A percentile compares a stretch with the other conserved stretches of the same genome.
These are phyloP conservation scores for Mus spicilegus DNA, from an alignment of 2,113 vertebrate species.

Conservation along the genomic window DNA sequence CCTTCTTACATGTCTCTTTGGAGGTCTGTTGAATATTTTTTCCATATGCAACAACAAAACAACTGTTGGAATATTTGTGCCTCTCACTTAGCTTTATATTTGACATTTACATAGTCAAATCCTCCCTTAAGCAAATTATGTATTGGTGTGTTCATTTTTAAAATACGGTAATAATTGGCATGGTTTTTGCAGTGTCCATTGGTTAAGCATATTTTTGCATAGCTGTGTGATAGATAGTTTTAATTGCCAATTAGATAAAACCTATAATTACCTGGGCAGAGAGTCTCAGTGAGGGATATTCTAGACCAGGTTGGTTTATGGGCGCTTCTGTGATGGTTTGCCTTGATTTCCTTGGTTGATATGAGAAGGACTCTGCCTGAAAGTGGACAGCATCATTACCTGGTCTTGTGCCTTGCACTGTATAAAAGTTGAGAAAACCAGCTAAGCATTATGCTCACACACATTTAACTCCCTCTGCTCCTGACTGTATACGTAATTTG, in stretches of 20 bases:
- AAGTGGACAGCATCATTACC: neutral
- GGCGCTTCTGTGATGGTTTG: neutral
- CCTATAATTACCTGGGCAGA: neutral
- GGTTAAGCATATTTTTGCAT: neutral
- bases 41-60: neutral
- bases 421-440: neutral
- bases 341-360: neutral
- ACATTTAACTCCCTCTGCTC: neutral
- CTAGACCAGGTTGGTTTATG: neutral
- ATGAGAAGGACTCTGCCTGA: neutral
- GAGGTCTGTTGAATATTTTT: neutral
- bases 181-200: neutral
- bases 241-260: neutral
- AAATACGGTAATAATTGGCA: constrained; percentile 5
- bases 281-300: neutral
- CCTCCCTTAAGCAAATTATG: neutral
- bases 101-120: constrained; percentile 5
- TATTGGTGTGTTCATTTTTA: neutral
- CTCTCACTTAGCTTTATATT: neutral
- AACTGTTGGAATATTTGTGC: neutral
- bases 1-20: neutral
- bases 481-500: no score
- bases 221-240: neutral
- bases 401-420: neutral
- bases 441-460: neutral